These are phyloP conservation scores for Drosophila mettleri DNA, from an alignment of 2,888 invertebrate genomes.

Conservation along the genomic window DNA sequence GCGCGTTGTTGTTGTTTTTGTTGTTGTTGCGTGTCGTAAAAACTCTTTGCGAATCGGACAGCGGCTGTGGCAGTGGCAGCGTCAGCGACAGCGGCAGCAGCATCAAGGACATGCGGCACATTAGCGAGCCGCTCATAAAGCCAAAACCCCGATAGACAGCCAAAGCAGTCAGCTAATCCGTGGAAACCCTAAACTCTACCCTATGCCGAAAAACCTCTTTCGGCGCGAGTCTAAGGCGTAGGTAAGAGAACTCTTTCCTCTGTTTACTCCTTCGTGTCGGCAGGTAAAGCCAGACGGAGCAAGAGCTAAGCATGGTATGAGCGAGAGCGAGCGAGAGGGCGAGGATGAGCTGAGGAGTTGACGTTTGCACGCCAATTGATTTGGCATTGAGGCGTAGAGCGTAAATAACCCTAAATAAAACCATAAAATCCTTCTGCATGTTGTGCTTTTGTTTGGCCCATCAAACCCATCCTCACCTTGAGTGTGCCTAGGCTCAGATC, in stretches of 20 bases:
- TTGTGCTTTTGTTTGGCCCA: slow-evolving; percentile 59
- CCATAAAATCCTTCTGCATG: slow-evolving; percentile 84
- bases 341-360: slow-evolving; percentile 50
- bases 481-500: slow-evolving; percentile 15
- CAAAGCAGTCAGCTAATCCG: slow-evolving; percentile 56
- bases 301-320: background rate
- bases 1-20: slow-evolving; percentile 12
- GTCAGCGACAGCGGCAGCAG: slow-evolving; percentile 27
- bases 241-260: slow-evolving; percentile 71
- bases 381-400: slow-evolving; percentile 70
- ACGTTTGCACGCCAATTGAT: slow-evolving; percentile 78
- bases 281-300: slow-evolving; percentile 34
- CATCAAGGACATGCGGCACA: slow-evolving; percentile 74
- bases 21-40: slow-evolving; percentile 65
- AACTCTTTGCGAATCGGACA: slow-evolving; percentile 80
- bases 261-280: slow-evolving; percentile 48
- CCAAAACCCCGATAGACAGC: slow-evolving; percentile 28
- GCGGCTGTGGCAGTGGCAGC: slow-evolving; percentile 12
- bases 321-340: background rate
- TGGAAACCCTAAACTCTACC: slow-evolving; percentile 76
- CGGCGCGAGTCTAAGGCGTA: slow-evolving; percentile 68
- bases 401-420: slow-evolving; percentile 83
- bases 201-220: slow-evolving; percentile 71
- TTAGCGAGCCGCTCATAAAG: slow-evolving; percentile 72
- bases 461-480: slow-evolving; percentile 69